These are phyloP conservation scores for Toxotes chatareus DNA, from an alignment of 2,113 vertebrate genomes.

Conservation along the genomic window DNA sequence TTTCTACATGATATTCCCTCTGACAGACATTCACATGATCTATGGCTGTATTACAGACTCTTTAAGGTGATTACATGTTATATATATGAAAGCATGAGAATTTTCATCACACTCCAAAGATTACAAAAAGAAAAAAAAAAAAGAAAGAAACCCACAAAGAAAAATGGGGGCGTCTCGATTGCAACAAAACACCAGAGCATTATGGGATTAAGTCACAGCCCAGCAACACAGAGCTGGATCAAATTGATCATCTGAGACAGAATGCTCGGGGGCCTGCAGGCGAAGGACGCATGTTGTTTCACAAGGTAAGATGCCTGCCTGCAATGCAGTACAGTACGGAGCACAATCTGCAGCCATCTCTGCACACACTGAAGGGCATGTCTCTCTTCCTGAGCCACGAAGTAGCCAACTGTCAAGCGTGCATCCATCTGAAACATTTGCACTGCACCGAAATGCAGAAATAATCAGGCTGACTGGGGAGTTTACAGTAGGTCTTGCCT, in stretches of 20 bases:
- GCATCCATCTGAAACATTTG: constrained; percentile 65
- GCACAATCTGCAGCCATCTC: constrained; percentile 62
- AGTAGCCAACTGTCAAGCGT: constrained; percentile 44
- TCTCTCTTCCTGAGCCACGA: constrained; percentile 27
- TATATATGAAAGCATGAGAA: constrained; percentile 14
- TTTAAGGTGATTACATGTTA: constrained; percentile 38
- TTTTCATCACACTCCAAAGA: constrained; percentile 28
- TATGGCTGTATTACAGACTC: constrained; percentile 21
- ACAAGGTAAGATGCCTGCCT: constrained; percentile 73
- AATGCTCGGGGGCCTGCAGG: constrained; percentile 60
- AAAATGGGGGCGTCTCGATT: constrained; percentile 38
- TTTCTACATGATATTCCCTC: constrained; percentile 4
- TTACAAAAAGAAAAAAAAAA: constrained; percentile 29
- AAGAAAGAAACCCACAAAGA: constrained; percentile 43
- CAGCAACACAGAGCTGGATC: constrained; percentile 68
- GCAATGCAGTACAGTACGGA: constrained; percentile 71
- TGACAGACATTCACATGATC: constrained; percentile 33
- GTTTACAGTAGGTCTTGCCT: constrained; percentile 8
- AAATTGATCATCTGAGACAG: constrained; percentile 76
- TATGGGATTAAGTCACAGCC: constrained; percentile 74
- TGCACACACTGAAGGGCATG: constrained; percentile 49
- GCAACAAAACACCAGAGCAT: constrained; percentile 61
- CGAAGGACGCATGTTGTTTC: constrained; percentile 72
- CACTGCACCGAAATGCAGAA: constrained; percentile 45
- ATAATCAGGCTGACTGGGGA: constrained; percentile 39